phyloP scores from a whole-genome alignment of 2,888 invertebrate species.

The Mesochorus sp. region DNA sequence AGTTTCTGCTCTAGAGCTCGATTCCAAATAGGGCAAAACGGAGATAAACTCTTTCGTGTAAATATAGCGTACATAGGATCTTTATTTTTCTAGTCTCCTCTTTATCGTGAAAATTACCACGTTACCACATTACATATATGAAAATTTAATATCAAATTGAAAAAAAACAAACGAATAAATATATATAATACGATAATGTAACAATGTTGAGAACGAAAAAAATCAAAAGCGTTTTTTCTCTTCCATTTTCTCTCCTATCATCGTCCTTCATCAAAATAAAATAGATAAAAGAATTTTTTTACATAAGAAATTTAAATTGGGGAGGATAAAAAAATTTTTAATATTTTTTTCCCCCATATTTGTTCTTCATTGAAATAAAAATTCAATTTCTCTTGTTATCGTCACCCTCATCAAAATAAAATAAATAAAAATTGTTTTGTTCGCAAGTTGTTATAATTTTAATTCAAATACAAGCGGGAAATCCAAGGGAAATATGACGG shows the following conservation, averaged over 20 bases:
- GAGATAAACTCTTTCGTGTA: constrained; percentile 44
- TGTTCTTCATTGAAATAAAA: too few relatives aligned
- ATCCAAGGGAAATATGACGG: background rate
- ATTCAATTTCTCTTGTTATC: too few relatives aligned
- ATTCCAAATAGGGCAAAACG: background rate
- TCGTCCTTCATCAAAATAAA: too few relatives aligned
- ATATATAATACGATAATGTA: constrained; percentile 52
- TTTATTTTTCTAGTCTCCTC: constrained; percentile 62
- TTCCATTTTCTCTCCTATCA: too few relatives aligned
- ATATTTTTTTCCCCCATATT: too few relatives aligned
- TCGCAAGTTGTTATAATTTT: too few relatives aligned
- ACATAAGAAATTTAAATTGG: too few relatives aligned
- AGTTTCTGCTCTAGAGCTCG: background rate
- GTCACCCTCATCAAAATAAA: too few relatives aligned
- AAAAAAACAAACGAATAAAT: constrained; percentile 33
- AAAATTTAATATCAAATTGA: constrained; percentile 58
- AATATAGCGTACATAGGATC: constrained; percentile 55
- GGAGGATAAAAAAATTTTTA: background rate
- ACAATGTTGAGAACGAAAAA: constrained; percentile 35
- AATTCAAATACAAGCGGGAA: too few relatives aligned
- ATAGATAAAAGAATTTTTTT: too few relatives aligned
- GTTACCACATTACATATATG: constrained; percentile 52
- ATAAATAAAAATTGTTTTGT: too few relatives aligned
- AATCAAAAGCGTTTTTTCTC: constrained; percentile 24
- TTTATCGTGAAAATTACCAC: constrained; percentile 57